Conservation (phyloP, 1,140 invertebrate species). For the Anthonomus grandis region DNA sequence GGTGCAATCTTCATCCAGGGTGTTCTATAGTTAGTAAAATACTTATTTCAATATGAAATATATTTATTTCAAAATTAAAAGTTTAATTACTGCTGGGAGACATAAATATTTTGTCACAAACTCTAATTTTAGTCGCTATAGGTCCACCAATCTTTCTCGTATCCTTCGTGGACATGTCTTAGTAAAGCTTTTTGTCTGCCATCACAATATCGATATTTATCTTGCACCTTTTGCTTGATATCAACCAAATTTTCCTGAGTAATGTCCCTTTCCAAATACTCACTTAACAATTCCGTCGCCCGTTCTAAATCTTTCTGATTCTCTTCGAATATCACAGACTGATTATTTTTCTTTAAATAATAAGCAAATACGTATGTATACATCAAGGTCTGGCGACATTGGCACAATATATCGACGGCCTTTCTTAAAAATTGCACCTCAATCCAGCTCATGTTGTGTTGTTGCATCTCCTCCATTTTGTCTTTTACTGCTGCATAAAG, state of each 20-base stretch:
- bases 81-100: no score
- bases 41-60: no score
- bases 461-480: slow-evolving; percentile 79
- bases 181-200: slow-evolving; percentile 64
- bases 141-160: slow-evolving; percentile 73
- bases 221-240: slow-evolving; percentile 75
- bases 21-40: no score
- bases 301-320: slow-evolving; percentile 71
- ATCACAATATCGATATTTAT: slow-evolving; percentile 75
- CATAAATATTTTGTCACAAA: no score
- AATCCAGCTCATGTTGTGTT: slow-evolving; percentile 78
- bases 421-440: slow-evolving; percentile 68
- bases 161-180: slow-evolving; percentile 73
- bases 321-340: slow-evolving; percentile 71
- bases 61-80: no score
- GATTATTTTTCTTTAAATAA: slow-evolving; percentile 67
- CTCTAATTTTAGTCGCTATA: slow-evolving; percentile 50
- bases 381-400: slow-evolving; percentile 68
- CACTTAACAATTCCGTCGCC: slow-evolving; percentile 68
- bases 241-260: slow-evolving; percentile 67
- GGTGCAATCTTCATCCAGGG: no score
- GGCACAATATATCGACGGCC: slow-evolving; percentile 66
- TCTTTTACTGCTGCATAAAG: slow-evolving; percentile 57
- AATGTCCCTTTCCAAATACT: slow-evolving; percentile 72
- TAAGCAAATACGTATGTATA: slow-evolving; percentile 75